Conservation (phyloP, 2,113 vertebrate species). For the Dromiciops gliroides region DNA sequence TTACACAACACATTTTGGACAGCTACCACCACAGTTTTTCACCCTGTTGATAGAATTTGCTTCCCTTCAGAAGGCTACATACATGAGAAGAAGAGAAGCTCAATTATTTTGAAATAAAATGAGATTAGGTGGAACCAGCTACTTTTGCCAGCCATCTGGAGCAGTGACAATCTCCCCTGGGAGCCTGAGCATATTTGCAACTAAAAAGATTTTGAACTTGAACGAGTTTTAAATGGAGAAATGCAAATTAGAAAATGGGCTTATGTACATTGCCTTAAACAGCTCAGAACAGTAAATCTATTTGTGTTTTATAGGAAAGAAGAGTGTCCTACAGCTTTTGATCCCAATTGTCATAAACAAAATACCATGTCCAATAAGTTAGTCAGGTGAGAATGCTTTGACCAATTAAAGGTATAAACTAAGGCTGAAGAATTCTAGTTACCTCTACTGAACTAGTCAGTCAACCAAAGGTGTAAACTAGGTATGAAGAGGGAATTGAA, state of each 20-base stretch:
- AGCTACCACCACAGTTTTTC: conserved; percentile 18
- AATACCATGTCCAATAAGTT: background rate
- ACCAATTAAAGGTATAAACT: background rate
- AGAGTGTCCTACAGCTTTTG: background rate
- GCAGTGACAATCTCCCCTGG: conserved; percentile 59
- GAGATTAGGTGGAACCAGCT: conserved; percentile 57
- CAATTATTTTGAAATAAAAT: conserved; percentile 69
- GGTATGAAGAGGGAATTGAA: background rate
- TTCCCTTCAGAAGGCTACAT: conserved; percentile 26
- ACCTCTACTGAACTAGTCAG: background rate
- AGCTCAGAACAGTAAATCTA: conserved; percentile 20
- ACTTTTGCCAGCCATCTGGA: conserved; percentile 72
- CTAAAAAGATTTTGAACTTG: conserved; percentile 73
- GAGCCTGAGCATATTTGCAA: conserved; percentile 65
- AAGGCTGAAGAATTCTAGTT: background rate
- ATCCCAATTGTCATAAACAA: background rate
- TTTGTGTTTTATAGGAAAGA: background rate
- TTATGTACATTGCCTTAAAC: conserved; percentile 14
- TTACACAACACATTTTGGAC: conserved; percentile 11
- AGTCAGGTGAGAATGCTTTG: background rate
- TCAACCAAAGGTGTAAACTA: background rate
- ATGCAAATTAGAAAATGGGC: conserved; percentile 50
- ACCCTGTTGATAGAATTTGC: background rate
- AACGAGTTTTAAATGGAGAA: conserved; percentile 72
- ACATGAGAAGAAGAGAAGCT: conserved; percentile 30